Percentiles rank a stretch among this genome's conserved stretches.
phyloP scores from a whole-genome alignment of 2,113 vertebrate genomes.

The Thoracochromis brauschi region DNA sequence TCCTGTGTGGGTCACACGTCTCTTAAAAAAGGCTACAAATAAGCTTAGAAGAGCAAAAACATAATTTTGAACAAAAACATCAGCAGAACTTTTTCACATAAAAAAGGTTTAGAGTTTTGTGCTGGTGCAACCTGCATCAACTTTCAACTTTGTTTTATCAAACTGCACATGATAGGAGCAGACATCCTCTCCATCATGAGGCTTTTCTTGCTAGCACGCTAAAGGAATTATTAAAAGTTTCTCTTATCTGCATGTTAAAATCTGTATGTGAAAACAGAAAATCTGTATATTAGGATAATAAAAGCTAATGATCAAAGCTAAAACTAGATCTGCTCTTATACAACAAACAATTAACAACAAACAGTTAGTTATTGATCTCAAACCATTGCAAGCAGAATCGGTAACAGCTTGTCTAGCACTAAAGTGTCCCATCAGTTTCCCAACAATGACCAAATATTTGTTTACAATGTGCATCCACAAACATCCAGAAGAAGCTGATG shows the following conservation, averaged over 20 bases:
- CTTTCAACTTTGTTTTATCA: neutral
- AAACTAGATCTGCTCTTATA: neutral
- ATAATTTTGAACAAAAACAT: neutral
- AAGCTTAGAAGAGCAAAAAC: neutral
- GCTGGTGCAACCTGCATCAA: neutral
- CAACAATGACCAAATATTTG: neutral
- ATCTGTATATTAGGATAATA: neutral
- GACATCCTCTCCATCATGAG: neutral
- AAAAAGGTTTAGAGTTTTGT: fast-evolving
- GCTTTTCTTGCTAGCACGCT: neutral
- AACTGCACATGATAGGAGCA: neutral
- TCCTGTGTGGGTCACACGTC: fast-evolving
- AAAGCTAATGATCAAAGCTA: neutral
- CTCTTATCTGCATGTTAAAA: neutral
- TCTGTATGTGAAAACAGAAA: neutral
- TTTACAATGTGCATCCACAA: neutral
- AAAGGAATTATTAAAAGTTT: neutral
- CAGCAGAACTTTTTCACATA: neutral
- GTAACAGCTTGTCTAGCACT: neutral
- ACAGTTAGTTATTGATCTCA: neutral
- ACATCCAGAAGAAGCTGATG: neutral
- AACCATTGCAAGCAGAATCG: neutral
- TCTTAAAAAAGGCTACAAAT: neutral
- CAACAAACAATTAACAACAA: neutral
- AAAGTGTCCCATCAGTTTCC: neutral